Evolutionary conservation across 2,797 vertebrate genomes (phyloP).

Genomic region (Meda fulgida): DNA sequence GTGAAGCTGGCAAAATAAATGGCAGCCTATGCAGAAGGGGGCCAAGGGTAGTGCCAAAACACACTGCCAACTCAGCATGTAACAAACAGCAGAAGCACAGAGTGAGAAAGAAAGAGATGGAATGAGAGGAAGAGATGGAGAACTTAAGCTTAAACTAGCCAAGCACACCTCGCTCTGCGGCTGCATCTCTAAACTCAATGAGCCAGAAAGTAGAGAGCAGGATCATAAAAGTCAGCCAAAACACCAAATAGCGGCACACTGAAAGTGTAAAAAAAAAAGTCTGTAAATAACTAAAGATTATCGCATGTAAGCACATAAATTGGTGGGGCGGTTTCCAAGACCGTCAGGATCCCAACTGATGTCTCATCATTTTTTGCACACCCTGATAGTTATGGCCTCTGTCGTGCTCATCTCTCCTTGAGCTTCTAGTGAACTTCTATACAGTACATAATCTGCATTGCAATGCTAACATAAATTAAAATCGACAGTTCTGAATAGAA

Average conservation of each 20-base stretch:
- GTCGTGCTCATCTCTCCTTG: conserved; percentile 49
- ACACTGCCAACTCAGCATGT: conserved; percentile 57
- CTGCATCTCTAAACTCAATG: conserved; percentile 20
- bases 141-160: conserved; percentile 46
- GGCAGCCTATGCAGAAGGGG: conserved; percentile 45
- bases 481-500: neutral
- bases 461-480: neutral
- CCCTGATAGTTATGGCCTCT: conserved; percentile 54
- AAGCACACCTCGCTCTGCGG: conserved; percentile 49
- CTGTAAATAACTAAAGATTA: conserved; percentile 16
- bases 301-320: conserved; percentile 37
- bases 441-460: conserved; percentile 45
- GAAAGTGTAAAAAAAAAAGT: conserved; percentile 35
- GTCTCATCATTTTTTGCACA: conserved; percentile 57
- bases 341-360: conserved; percentile 46
- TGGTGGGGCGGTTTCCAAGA: conserved; percentile 45
- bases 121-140: conserved; percentile 25
- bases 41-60: conserved; percentile 49
- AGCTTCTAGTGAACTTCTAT: conserved; percentile 36
- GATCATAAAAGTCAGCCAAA: conserved; percentile 65
- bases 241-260: conserved; percentile 34
- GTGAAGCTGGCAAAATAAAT: conserved; percentile 57
- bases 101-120: conserved; percentile 43
- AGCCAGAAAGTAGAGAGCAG: conserved; percentile 54
- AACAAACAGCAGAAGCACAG: conserved; percentile 41